These are phyloP conservation scores for Nothocercus julius DNA, from an alignment of 2,113 vertebrate species.

Conservation along the genomic window DNA sequence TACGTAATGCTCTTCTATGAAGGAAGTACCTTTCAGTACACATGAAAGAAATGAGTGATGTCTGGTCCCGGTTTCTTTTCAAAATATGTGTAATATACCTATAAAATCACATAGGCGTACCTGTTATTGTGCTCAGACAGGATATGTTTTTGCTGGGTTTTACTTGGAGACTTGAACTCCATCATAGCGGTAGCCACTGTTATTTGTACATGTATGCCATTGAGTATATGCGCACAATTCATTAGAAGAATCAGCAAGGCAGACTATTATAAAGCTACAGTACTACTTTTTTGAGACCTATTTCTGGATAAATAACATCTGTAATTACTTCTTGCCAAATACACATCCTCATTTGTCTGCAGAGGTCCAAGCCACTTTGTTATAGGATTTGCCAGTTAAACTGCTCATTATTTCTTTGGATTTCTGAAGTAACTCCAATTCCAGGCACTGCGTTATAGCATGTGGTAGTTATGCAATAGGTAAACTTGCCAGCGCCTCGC, in stretches of 20 bases:
- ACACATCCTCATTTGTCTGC: neutral
- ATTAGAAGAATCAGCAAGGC: neutral
- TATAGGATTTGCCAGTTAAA: neutral
- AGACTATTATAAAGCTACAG: fast-evolving
- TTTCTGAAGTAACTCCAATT: neutral
- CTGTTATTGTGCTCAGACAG: fast-evolving
- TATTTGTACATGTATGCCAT: neutral
- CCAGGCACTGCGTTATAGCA: neutral
- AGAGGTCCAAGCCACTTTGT: neutral
- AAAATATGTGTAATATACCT: neutral
- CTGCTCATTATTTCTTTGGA: fast-evolving
- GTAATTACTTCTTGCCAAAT: neutral
- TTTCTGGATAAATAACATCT: neutral
- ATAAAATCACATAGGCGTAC: neutral
- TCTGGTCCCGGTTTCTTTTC: neutral
- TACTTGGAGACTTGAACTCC: neutral
- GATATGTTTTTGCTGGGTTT: neutral
- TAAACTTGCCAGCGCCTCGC: neutral
- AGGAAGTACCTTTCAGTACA: neutral
- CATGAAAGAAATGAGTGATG: neutral
- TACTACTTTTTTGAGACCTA: neutral
- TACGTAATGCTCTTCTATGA: fast-evolving
- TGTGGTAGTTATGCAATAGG: neutral
- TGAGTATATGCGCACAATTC: fast-evolving
- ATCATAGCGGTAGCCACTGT: fast-evolving